Base-by-base conservation (phyloP, 2,113 vertebrate species). In the Xiphias gladius region DNA sequence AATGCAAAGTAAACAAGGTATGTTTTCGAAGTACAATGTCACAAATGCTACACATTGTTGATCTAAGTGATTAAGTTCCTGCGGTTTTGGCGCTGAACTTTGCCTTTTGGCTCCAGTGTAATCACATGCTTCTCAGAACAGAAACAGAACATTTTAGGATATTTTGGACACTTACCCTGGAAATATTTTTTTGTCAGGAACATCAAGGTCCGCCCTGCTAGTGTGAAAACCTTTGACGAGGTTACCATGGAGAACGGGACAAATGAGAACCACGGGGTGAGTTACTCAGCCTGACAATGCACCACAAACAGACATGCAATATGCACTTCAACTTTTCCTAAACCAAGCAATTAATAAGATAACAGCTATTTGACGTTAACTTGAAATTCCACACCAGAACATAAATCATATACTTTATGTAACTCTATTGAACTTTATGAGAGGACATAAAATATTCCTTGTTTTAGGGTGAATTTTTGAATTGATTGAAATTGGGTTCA, bases 161-260 rank as follows among this genome's bases (percentile, higher is more conserved):
- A 4, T 68, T 76, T 68, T 69, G 24, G 58, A 75, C 37, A 78
- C 77, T 84, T 32, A 88, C n/a, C 4, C n/a, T 68, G 30, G 59
- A 82, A 76, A 55, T 87, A 43, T 84, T 63, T 87, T 84, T 17
- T 55, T 35, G 13, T 76, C 76, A 96, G 95, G 94, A 96, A 89
- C 90, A 94, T 95, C 86, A 96, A 97, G 92, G 94, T 96, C 86
- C 94, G 96, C 55, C 97, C 97, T 6, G 93, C 94, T 69, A 97
- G 97, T 57, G 95, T 97, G 81, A 98, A 97, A 93, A 98, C 97
- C 1, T 98, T 97, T 78, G 97, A 97, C 70, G 96, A 98, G 76
- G 95, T 98, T 78, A 95, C 95, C 61, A 94, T 97, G 91, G 95
- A 95, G 83, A 94, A 93, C 22, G 94, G 95, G 84, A 94, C 77